Percentiles rank a stretch among this genome's conserved stretches.
Evolutionary conservation across 2,797 vertebrate species (phyloP).

Genomic region (Semaprochilodus insignis): DNA sequence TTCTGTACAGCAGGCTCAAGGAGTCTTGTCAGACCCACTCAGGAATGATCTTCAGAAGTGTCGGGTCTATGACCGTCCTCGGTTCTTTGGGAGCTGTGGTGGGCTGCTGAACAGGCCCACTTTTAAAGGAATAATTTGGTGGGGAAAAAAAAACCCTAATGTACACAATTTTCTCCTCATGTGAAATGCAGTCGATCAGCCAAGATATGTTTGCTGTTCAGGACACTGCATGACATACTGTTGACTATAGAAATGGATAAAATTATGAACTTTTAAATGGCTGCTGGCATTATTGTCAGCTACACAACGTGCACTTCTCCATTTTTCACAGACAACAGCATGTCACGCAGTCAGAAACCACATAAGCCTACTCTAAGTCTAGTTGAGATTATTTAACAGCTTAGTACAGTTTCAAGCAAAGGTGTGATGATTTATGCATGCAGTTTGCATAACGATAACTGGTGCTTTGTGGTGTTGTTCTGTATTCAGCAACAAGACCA

Average conservation of each 20-base stretch:
- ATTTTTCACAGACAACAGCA: no score
- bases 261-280: not conserved
- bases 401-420: no score
- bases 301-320: no score
- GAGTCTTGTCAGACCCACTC: slow-evolving; percentile 45
- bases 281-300: not conserved
- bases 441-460: no score
- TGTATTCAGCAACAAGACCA: no score
- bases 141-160: not conserved
- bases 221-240: not conserved
- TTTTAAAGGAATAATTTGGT: not conserved
- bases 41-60: slow-evolving; percentile 29
- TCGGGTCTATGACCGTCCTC: slow-evolving; percentile 22
- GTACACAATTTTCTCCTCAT: not conserved
- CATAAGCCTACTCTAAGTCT: no score
- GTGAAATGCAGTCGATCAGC: not conserved
- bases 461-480: no score
- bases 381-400: no score
- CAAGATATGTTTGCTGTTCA: not conserved
- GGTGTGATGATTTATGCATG: no score
- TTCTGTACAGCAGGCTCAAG: slow-evolving; percentile 33
- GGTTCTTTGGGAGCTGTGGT: slow-evolving; percentile 26
- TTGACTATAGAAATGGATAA: not conserved
- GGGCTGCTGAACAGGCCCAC: not conserved
- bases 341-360: no score